Base-by-base conservation (phyloP, 2,797 vertebrate genomes). In the Acestrorhynchus altus region DNA sequence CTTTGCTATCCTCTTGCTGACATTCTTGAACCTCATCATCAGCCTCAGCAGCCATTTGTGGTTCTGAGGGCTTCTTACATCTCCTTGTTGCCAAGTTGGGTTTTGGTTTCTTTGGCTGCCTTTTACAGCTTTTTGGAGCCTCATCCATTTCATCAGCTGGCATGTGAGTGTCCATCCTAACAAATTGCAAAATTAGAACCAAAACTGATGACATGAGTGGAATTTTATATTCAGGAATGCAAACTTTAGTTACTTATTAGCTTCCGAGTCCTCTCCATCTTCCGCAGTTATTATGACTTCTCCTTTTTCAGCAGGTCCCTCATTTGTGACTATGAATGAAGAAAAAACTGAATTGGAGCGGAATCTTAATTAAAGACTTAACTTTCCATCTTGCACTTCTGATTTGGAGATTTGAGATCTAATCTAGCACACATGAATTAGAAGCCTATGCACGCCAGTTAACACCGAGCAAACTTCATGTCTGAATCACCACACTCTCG, bases 1-100 rank as follows among this genome's bases (percentile, higher is more conserved):
- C 18, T 61, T 68, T 52, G 6, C 7, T 57, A 49, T 18, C 69
- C n/a, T 74, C 73, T 24, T 69, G 24, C 47, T 39, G 56, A 76
- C 20, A 12, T 35, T 61, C 67, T 8, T n/a, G 39, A 49, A 12
- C 24, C 4, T 8, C 1, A n/a, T 67, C 31, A 18, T 78, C 63
- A 51, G 39, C 24, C 61, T 74, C 71, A 46, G 63, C n/a, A 20
- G 66, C 42, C 22, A 26, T 28, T 64, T 66, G 44, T 59, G 66
- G 24, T 49, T 69, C 61, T 7, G 24, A 35, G 20, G 16, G 0
- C 49, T 73, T 74, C 46, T 64, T 76, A n/a, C 15, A 16, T 78
- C 46, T 54, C 72, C 61, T 70, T 74, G 6, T 69, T 18, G 63
- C 20, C 18, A 84, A 61, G 15, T 72, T 80, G n/a, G 63, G 76